Conservation (phyloP, 2,888 invertebrate species). For the Eudasyphora cyanicolor region DNA sequence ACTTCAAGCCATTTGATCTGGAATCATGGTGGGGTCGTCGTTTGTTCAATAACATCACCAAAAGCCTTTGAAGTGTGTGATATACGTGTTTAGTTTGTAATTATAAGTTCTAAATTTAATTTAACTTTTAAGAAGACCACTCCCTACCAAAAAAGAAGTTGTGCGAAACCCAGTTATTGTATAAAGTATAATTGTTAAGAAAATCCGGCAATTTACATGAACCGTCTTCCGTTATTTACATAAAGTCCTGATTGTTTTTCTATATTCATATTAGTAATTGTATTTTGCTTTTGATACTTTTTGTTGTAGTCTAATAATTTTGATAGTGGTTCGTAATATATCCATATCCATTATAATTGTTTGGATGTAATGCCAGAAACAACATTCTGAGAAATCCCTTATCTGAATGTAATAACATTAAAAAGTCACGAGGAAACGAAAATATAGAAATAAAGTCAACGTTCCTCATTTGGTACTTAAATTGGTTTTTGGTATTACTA, state of each 20-base stretch:
- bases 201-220: constrained; percentile 28
- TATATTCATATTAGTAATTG: constrained; percentile 29
- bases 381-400: neutral
- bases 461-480: neutral
- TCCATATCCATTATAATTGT: neutral
- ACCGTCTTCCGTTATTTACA: constrained; percentile 54
- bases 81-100: constrained; percentile 31
- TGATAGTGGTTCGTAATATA: neutral
- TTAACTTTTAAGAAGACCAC: constrained; percentile 33
- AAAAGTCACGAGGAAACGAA: neutral
- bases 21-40: constrained; percentile 95
- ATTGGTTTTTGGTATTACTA: no score
- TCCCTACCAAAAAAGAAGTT: neutral
- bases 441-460: neutral
- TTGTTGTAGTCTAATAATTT: constrained; percentile 4
- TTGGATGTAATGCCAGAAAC: neutral
- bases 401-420: constrained; percentile 55
- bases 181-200: constrained; percentile 30
- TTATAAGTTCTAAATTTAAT: constrained; percentile 63
- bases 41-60: constrained; percentile 91
- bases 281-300: constrained; percentile 18
- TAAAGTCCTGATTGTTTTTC: constrained; percentile 18
- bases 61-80: constrained; percentile 83
- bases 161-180: constrained; percentile 45
- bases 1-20: constrained; percentile 94